These are phyloP conservation scores for Alosa alosa DNA, from an alignment of 2,113 vertebrate species.

Conservation along the genomic window DNA sequence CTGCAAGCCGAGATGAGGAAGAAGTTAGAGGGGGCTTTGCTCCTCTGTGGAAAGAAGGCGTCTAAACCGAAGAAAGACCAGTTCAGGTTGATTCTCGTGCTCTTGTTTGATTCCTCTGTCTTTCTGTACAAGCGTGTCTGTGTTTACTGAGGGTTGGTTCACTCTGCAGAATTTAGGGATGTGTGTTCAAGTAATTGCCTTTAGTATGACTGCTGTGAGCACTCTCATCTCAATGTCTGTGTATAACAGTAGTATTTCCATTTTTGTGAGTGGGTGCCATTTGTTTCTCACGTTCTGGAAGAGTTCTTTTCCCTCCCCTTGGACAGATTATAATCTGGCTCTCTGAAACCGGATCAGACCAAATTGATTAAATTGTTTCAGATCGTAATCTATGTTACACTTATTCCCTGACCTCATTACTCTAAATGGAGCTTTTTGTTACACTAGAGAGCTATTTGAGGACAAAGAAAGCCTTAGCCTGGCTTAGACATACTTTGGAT, in stretches of 20 bases:
- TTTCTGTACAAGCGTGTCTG: not conserved
- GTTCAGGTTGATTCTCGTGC: conserved; percentile 59
- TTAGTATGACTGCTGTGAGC: not conserved
- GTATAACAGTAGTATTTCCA: not conserved
- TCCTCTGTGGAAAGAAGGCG: conserved; percentile 61
- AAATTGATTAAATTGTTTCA: not conserved
- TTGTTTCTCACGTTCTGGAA: not conserved
- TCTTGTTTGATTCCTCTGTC: not conserved
- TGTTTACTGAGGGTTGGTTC: not conserved
- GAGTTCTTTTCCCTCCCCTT: not conserved
- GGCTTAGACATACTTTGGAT: not conserved
- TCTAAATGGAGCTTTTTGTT: not conserved
- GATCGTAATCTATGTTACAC: conserved; percentile 1
- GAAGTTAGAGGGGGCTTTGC: conserved; percentile 70
- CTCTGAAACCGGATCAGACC: not conserved
- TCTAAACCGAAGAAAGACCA: conserved; percentile 43
- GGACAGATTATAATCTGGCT: not conserved
- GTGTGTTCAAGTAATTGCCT: not conserved
- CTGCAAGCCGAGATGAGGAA: conserved; percentile 67
- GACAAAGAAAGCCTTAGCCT: not conserved
- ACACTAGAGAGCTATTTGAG: not conserved
- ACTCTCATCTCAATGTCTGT: not conserved
- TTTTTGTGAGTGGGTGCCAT: not conserved
- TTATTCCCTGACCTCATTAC: not conserved
- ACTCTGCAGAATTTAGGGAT: not conserved